Evolutionary conservation across 2,113 vertebrate genomes (phyloP), one percentile per base, ranked within the genome.

Genomic region (Brachypodius melanocephalos): DNA sequence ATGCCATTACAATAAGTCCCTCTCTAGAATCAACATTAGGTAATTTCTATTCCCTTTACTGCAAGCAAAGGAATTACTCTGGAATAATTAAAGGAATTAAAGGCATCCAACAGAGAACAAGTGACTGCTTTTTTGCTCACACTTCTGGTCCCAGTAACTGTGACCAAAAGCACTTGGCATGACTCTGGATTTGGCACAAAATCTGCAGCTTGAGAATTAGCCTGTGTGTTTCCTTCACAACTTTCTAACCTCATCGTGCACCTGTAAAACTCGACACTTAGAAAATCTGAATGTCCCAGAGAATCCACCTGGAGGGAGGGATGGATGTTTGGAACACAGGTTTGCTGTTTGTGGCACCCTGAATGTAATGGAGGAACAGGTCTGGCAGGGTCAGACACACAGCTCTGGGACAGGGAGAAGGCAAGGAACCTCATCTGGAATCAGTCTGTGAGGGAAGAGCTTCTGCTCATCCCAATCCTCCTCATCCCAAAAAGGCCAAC

Each of bases 261-360:
- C 6, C 5, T 58, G 20, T 49, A 29, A 45, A 55, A 65, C n/a
- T 46, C 3, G 1, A 52, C 14, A n/a, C 0, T 2, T 4, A 15
- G 40, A 65, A 74, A 67, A 63, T 48, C 4, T 43, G 21, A 69
- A 26, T 32, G 25, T 34, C 16, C 22, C n/a, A 36, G 14, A 14
- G 10, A 91, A 68, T 14, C 7, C 28, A n/a, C 4, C 9, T 46
- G n/a, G 25, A 88, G 22, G 36, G 19, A 85, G 19, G 19, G 6
- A 12, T 9, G 14, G 14, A 8, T 24, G 13, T 49, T 40, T 80
- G 49, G 63, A 38, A 8, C 8, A 29, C 4, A 36, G 19, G 4
- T 32, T 79, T 88, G 17, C 26, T 83, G 20, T 28, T 74, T 18
- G 12, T 46, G 34, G 24, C 26, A 66, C 8, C 5, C 36, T 62